These are phyloP conservation scores for Digitonthophagus gazella DNA, from an alignment of 2,888 invertebrate genomes.

Conservation along the genomic window DNA sequence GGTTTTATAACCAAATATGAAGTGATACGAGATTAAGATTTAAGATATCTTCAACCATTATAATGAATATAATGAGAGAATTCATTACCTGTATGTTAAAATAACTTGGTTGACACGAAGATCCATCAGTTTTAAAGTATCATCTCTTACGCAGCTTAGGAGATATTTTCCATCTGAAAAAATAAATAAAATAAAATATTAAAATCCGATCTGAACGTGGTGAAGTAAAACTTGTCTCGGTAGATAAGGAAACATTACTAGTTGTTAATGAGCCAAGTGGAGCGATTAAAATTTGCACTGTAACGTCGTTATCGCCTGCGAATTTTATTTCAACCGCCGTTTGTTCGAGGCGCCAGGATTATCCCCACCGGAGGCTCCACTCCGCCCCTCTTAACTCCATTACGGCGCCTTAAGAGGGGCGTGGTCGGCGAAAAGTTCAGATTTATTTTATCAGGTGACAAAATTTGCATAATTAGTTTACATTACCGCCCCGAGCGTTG, in stretches of 20 bases:
- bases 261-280: conserved; percentile 3
- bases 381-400: conserved; percentile 12
- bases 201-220: too few species aligned
- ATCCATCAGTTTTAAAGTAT: conserved; percentile 92
- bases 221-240: too few species aligned
- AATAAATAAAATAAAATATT: too few species aligned
- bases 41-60: not conserved
- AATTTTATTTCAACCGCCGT: conserved; percentile 8
- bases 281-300: conserved; percentile 14
- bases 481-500: conserved; percentile 31
- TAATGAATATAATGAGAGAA: not conserved
- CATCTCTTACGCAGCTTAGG: conserved; percentile 91
- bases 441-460: conserved; percentile 44
- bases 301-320: conserved; percentile 1
- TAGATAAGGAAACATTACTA: not conserved
- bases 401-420: conserved; percentile 19
- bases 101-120: conserved; percentile 91
- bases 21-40: too few species aligned
- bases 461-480: conserved; percentile 43
- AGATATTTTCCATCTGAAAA: conserved; percentile 82
- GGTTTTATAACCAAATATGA: too few species aligned
- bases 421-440: conserved; percentile 33
- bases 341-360: conserved; percentile 1
- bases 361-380: not conserved
- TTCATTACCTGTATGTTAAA: conserved; percentile 80